These are phyloP conservation scores for Allobates femoralis DNA, from an alignment of 2,797 vertebrate genomes.

Conservation along the genomic window DNA sequence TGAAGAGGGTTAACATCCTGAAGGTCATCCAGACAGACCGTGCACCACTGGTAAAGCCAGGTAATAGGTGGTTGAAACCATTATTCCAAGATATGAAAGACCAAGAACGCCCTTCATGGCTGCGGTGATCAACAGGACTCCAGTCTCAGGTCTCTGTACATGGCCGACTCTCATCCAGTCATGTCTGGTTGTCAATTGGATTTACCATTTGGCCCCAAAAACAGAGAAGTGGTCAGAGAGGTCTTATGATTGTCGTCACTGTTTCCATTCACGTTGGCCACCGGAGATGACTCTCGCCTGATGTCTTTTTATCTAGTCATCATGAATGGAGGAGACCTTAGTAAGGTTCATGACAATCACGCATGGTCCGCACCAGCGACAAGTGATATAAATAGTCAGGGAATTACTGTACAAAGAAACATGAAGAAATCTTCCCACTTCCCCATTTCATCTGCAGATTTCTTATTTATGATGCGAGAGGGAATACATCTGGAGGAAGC, in stretches of 20 bases:
- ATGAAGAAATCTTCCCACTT: conserved; percentile 5
- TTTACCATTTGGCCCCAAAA: background rate
- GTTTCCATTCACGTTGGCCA: background rate
- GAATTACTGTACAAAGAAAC: background rate
- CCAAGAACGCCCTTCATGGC: background rate
- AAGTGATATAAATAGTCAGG: background rate
- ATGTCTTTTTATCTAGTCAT: background rate
- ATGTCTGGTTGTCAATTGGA: background rate
- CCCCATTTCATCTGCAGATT: background rate
- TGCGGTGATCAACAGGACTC: background rate
- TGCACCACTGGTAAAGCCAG: background rate
- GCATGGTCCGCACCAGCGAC: background rate
- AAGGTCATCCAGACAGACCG: background rate
- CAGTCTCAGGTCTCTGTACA: background rate
- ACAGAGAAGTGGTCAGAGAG: background rate
- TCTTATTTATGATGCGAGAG: background rate
- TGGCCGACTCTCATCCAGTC: background rate
- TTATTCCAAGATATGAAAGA: background rate
- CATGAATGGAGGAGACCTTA: background rate
- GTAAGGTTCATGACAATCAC: background rate
- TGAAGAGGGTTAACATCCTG: no score
- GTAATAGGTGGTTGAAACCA: background rate
- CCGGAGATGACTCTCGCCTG: background rate
- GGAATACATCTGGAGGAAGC: background rate
- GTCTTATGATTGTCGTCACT: background rate